Percentiles rank a stretch among this genome's conserved stretches.
Conservation (phyloP, 2,888 invertebrate genomes). For the Drosophila algonquin region DNA sequence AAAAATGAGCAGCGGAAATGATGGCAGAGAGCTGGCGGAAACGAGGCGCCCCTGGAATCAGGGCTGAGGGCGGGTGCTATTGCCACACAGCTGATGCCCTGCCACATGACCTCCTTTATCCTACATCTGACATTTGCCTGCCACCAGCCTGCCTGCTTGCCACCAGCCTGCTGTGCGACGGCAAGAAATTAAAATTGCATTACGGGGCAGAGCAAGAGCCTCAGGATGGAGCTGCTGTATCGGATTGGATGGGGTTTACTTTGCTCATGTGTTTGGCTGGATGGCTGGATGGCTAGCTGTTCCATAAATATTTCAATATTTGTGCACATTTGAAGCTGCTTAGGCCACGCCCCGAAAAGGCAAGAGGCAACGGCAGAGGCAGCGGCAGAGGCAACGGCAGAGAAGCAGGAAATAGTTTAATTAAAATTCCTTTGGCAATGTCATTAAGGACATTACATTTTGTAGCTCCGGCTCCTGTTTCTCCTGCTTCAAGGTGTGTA, state of each 20-base stretch:
- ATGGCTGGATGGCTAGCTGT: slow-evolving; percentile 36
- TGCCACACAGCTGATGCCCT: slow-evolving; percentile 60
- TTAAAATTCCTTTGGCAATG: slow-evolving; percentile 77
- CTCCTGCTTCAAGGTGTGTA: slow-evolving; percentile 19
- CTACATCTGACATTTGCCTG: slow-evolving; percentile 1
- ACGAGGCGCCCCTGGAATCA: slow-evolving; percentile 54
- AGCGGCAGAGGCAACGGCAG: neutral
- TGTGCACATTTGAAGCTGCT: slow-evolving; percentile 75
- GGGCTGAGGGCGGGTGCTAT: slow-evolving; percentile 9
- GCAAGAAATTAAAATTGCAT: slow-evolving; percentile 78
- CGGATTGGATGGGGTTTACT: slow-evolving; percentile 3
- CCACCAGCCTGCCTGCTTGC: neutral
- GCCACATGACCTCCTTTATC: slow-evolving; percentile 11
- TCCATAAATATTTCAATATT: slow-evolving; percentile 75
- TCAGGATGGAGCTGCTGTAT: slow-evolving; percentile 11
- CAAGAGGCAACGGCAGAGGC: neutral
- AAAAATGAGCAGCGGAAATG: slow-evolving; percentile 75
- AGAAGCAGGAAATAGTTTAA: slow-evolving; percentile 76
- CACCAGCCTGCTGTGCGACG: slow-evolving; percentile 61
- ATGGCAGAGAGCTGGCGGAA: slow-evolving; percentile 75
- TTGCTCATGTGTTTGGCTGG: slow-evolving; percentile 29
- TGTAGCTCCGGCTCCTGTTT: slow-evolving; percentile 31
- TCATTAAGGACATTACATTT: slow-evolving; percentile 74
- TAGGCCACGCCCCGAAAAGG: slow-evolving; percentile 55
- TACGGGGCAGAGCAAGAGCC: slow-evolving; percentile 54